Percentiles rank a stretch among this genome's conserved stretches.
phyloP scores from a whole-genome alignment of 2,888 invertebrate genomes.

The Pollenia angustigena region DNA sequence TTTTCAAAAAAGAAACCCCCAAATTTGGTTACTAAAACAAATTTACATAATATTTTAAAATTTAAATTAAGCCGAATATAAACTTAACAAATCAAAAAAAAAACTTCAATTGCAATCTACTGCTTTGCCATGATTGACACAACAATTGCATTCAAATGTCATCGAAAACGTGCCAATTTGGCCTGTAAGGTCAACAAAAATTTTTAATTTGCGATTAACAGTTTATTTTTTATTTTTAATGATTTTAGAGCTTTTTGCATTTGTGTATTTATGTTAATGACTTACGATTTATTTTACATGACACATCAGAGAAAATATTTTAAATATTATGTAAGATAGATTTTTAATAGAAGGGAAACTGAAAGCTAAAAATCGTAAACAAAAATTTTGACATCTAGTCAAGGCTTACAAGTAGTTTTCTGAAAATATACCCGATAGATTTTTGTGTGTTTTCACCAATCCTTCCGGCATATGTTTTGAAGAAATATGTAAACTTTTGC shows the following conservation, averaged over 20 bases:
- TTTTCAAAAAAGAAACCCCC: background rate
- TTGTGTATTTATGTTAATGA: constrained; percentile 26
- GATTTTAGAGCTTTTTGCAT: background rate
- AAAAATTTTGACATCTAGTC: too few relatives aligned
- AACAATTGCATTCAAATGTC: constrained; percentile 67
- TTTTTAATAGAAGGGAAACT: too few relatives aligned
- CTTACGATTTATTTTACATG: constrained; percentile 28
- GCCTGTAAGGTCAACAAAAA: constrained; percentile 43
- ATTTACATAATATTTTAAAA: constrained; percentile 3
- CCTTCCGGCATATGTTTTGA: too few relatives aligned
- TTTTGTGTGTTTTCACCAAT: too few relatives aligned
- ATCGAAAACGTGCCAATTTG: constrained; percentile 64
- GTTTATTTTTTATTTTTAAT: constrained; percentile 4
- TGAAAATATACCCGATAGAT: too few relatives aligned
- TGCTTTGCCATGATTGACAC: constrained; percentile 62
- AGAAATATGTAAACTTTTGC: too few relatives aligned
- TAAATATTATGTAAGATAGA: background rate
- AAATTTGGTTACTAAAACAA: constrained; percentile 25
- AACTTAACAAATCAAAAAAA: background rate
- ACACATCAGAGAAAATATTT: constrained; percentile 12
- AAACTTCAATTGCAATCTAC: background rate
- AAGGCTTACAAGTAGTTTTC: too few relatives aligned
- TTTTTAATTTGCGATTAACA: background rate
- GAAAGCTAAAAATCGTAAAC: too few relatives aligned
- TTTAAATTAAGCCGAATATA: background rate